phyloP scores from a whole-genome alignment of 2,888 invertebrate genomes.

The Tillus elongatus region DNA sequence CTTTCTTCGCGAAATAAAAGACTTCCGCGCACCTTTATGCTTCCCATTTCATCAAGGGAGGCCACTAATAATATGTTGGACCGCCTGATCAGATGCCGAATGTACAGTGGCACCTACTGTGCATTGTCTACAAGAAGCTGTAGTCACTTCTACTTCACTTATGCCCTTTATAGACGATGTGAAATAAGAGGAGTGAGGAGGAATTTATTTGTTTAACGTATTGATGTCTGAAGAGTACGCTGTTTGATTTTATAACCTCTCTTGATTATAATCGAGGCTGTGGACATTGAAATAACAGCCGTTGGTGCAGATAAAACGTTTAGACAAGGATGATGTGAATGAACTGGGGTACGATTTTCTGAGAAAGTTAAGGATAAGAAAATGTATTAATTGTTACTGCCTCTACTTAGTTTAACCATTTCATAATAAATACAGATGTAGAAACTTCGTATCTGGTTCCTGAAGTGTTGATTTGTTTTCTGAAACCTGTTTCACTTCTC shows the following conservation, averaged over 20 bases:
- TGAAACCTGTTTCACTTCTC: too few species aligned
- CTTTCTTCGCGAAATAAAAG: slow-evolving; percentile 35
- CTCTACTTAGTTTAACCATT: too few species aligned
- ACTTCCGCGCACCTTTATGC: slow-evolving; percentile 42
- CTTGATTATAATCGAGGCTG: too few species aligned
- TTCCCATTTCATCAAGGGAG: slow-evolving; percentile 36
- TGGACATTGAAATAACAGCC: too few species aligned
- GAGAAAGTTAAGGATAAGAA: too few species aligned
- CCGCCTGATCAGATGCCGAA: slow-evolving; percentile 34
- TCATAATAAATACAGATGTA: too few species aligned
- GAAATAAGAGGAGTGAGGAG: slow-evolving; percentile 7
- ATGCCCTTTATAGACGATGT: slow-evolving; percentile 21
- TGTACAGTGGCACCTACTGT: slow-evolving; percentile 34
- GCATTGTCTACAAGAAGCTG: slow-evolving; percentile 29
- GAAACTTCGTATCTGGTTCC: too few species aligned
- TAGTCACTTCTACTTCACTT: slow-evolving; percentile 22
- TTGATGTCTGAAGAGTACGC: slow-evolving; percentile 34
- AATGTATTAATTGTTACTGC: too few species aligned
- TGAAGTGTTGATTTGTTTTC: too few species aligned
- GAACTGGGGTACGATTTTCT: too few species aligned
- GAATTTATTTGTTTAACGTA: slow-evolving; percentile 34
- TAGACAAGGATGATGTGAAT: too few species aligned
- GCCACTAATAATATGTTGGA: slow-evolving; percentile 38
- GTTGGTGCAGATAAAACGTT: too few species aligned
- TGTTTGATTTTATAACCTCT: slow-evolving; percentile 30